A percentile compares a stretch with the other conserved stretches of the same genome.
These are phyloP conservation scores for Aselliscus stoliczkanus DNA, from an alignment of 2,797 vertebrate species.

Conservation along the genomic window DNA sequence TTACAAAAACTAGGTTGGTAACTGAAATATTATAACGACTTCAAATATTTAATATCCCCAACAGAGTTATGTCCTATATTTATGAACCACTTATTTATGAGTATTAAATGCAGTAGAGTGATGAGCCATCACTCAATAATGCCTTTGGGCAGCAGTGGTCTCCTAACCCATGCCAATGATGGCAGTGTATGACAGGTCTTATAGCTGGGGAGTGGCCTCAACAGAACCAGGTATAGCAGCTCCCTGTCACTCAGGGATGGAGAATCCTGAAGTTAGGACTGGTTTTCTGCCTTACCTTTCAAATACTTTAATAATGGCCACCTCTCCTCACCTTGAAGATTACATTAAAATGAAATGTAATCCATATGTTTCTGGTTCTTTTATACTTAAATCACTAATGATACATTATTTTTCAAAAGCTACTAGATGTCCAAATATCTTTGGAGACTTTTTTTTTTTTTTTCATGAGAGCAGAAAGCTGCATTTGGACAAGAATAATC, in stretches of 20 bases:
- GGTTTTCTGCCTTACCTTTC: background rate
- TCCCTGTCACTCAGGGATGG: background rate
- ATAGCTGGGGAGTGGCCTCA: background rate
- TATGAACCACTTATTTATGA: background rate
- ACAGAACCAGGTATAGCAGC: background rate
- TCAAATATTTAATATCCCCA: background rate
- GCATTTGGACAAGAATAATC: conserved; percentile 28
- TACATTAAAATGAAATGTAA: conserved; percentile 45
- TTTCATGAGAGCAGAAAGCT: background rate
- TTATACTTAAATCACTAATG: conserved; percentile 18
- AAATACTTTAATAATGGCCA: background rate
- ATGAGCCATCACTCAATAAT: background rate
- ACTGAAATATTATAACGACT: background rate
- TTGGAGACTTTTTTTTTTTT: background rate
- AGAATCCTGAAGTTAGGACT: background rate
- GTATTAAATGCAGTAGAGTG: background rate
- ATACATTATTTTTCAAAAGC: conserved; percentile 28
- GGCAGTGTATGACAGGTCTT: fast-evolving
- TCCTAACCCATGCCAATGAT: background rate
- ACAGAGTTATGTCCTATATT: background rate
- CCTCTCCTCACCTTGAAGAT: conserved; percentile 1
- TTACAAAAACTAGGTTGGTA: background rate
- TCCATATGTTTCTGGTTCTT: conserved; percentile 23
- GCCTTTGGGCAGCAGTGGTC: background rate
- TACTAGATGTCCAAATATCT: conserved; percentile 41